A percentile compares a stretch with the other conserved stretches of the same genome.
Conservation (phyloP, 1,140 invertebrate genomes). For the Mesaphorura yosii region DNA sequence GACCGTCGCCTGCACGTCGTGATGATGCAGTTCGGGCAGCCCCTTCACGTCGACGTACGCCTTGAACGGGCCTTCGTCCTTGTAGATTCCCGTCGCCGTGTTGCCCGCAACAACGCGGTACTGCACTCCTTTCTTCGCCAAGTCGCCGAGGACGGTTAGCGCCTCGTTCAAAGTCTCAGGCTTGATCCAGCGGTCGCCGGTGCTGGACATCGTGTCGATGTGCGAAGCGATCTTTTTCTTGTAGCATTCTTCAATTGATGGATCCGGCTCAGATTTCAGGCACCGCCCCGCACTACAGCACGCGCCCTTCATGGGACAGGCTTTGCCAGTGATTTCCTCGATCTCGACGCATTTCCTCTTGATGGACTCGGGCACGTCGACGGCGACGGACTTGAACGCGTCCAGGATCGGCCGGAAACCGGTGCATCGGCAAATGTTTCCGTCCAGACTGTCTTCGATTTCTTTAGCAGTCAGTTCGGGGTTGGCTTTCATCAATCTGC, state of each 20-base stretch:
- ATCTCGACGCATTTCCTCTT: not conserved
- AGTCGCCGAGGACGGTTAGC: not conserved
- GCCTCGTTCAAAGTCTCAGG: not conserved
- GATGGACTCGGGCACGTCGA: conserved; percentile 24
- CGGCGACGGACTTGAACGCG: conserved; percentile 40
- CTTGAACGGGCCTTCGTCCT: conserved; percentile 39
- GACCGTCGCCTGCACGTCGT: not conserved
- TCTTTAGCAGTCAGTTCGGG: conserved; percentile 15
- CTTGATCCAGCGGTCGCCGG: conserved; percentile 4
- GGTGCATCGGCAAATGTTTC: conserved; percentile 43
- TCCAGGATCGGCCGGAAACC: conserved; percentile 45
- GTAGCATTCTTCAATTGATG: not conserved
- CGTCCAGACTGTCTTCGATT: conserved; percentile 36
- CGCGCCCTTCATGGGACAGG: not conserved
- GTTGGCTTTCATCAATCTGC: not conserved
- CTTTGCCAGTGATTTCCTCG: not conserved
- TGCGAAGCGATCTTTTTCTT: not conserved
- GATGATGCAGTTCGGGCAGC: conserved; percentile 47
- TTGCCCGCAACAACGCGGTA: conserved; percentile 32
- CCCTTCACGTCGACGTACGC: conserved; percentile 59
- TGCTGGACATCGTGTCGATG: not conserved
- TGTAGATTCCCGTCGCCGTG: conserved; percentile 51
- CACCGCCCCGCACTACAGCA: not conserved
- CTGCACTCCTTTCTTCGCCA: not conserved
- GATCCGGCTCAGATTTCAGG: not conserved